Evolutionary conservation across 2,113 vertebrate species (phyloP).

Genomic region (Aleadryas rufinucha): DNA sequence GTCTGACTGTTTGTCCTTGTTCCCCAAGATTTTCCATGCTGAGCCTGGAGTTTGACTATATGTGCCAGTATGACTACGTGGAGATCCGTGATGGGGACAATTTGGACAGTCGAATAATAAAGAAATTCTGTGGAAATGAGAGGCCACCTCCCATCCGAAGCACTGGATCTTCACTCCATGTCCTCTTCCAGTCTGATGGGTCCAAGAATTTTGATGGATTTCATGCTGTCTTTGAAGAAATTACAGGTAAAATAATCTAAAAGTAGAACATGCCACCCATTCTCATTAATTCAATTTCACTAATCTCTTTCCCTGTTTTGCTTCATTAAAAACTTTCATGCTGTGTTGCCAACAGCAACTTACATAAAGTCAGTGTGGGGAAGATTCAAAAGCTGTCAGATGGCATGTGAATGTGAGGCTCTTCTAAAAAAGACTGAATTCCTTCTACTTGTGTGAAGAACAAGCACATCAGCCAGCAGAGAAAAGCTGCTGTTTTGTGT

Average conservation of each 20-base stretch:
- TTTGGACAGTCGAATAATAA: constrained; percentile 84
- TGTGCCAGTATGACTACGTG: constrained; percentile 94
- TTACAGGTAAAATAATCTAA: constrained; percentile 79
- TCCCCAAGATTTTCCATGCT: constrained; percentile 90
- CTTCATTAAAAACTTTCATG: constrained; percentile 18
- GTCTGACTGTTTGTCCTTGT: neutral
- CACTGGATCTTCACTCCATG: constrained; percentile 84
- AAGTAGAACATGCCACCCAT: neutral
- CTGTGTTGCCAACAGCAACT: constrained; percentile 38
- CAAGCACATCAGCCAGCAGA: neutral
- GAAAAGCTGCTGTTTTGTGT: neutral
- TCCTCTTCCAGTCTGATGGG: constrained; percentile 94
- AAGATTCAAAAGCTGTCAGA: neutral
- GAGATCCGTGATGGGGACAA: constrained; percentile 92
- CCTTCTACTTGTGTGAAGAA: neutral
- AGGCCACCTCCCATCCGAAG: constrained; percentile 84
- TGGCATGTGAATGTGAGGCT: neutral
- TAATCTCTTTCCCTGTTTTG: neutral
- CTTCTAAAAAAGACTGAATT: neutral
- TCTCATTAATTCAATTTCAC: neutral
- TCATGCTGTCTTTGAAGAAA: constrained; percentile 91
- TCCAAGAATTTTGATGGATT: constrained; percentile 98
- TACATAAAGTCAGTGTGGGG: neutral
- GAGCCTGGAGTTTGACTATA: constrained; percentile 93
- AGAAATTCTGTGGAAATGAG: constrained; percentile 90